Conservation (phyloP, 2,113 vertebrate genomes). For the Campylomormyrus tamandua region DNA sequence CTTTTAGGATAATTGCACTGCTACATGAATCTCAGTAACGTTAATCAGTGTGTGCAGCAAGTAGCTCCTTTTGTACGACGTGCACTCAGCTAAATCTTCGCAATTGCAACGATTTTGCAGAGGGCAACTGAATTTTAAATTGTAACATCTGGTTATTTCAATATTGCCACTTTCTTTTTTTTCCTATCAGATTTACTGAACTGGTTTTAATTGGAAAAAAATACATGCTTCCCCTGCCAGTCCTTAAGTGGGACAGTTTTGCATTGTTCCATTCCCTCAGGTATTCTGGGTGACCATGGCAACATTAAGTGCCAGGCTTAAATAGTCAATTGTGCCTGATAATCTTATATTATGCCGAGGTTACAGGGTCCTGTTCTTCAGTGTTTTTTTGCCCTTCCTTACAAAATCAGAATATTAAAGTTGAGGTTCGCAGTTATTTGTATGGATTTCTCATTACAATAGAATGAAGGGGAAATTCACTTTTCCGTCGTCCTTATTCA, state of each 20-base stretch:
- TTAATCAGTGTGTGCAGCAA: background rate
- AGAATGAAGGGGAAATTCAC: background rate
- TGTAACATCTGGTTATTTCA: background rate
- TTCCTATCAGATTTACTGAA: background rate
- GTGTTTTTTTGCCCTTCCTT: background rate
- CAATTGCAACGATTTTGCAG: background rate
- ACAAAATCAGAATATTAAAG: background rate
- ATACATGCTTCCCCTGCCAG: background rate
- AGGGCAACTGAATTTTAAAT: background rate
- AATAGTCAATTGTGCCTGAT: background rate
- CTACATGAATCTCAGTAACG: background rate
- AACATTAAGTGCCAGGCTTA: background rate
- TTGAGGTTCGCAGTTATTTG: background rate
- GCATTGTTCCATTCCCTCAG: background rate
- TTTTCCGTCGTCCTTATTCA: background rate
- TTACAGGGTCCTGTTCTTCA: background rate
- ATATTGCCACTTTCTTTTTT: background rate
- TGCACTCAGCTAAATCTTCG: background rate
- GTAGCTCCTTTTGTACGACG: background rate
- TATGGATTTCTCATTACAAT: background rate
- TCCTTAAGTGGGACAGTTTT: background rate
- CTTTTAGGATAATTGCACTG: background rate
- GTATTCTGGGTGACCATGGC: background rate
- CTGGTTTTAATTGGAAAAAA: background rate
- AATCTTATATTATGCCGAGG: background rate